Evolutionary conservation across 1,140 invertebrate species (phyloP), one percentile per base, ranked within the genome.

Genomic region (Leptinotarsa undecemlineata): DNA sequence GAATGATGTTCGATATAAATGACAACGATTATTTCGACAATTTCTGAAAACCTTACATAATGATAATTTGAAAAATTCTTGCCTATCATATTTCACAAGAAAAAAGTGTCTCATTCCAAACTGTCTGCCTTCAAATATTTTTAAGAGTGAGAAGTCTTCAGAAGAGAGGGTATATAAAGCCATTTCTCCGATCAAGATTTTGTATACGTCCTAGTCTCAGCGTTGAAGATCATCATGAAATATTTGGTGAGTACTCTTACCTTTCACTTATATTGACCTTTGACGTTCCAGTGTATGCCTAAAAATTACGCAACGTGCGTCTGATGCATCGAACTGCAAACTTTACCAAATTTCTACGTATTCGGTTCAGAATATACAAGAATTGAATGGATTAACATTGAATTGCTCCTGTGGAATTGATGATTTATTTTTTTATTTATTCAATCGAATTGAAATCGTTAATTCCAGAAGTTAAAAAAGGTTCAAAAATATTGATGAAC

Each of bases 81-180:
- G 14, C 17, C 17, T 57, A 57, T 19, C n/a, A 19, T 57, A 6
- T 57, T 57, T 57, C 51, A 57, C 51, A 57, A 57, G 51, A 57
- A 71, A 71, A 71, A 71, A 71, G 20, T 61, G 33, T 68, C 66
- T 68, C 33, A 68, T 42, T 33, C 69, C 23, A 61, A 71, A 57
- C 51, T 57, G 51, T 1, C n/a, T 48, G 17, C 57, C 57, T 21
- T 69, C 17, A 69, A 19, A 60, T 15, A 48, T 61, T 26, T 61
- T 11, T n/a, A 61, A n/a, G 69, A 71, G 69, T 71, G 69, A 71
- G 69, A 51, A 71, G 57, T 48, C 48, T 71, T 3, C 26, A 71
- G 69, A 60, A 71, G 69, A 71, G 69, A 71, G 69, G 69, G 69
- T 71, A 71, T 71, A 71, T 71, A 71, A 26, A 71, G 69, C 19